Percentiles rank a stretch among this genome's conserved stretches.
Evolutionary conservation across 2,888 invertebrate genomes (phyloP).

Genomic region (Ypsolopha sequella): DNA sequence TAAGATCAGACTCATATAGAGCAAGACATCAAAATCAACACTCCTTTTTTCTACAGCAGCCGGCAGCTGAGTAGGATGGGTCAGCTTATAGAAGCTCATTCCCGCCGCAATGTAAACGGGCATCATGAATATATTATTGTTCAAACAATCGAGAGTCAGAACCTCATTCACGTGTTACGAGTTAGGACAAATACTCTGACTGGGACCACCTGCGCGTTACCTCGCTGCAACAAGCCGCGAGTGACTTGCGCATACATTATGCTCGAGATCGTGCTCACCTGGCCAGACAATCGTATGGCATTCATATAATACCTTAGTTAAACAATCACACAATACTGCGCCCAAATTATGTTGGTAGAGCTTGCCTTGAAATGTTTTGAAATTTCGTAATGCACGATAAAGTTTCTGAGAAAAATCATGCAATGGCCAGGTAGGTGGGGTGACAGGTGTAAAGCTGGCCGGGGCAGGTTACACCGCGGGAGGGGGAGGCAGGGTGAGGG

Average conservation of each 20-base stretch:
- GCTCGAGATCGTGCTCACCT: neutral
- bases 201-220: constrained; percentile 12
- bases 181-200: constrained; percentile 3
- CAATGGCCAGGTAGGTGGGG: neutral
- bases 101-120: constrained; percentile 7
- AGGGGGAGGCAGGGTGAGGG: constrained; percentile 6
- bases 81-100: constrained; percentile 28
- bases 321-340: neutral
- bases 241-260: constrained; percentile 3
- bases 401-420: neutral
- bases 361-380: neutral
- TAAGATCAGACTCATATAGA: too few species aligned
- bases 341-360: neutral
- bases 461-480: neutral
- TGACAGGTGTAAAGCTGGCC: neutral
- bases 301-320: neutral
- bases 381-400: neutral
- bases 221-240: neutral
- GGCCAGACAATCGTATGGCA: neutral
- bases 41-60: too few species aligned
- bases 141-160: constrained; percentile 12
- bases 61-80: too few species aligned
- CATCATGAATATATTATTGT: constrained; percentile 15
- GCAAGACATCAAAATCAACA: too few species aligned
- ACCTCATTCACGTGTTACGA: constrained; percentile 6